Evolutionary conservation across 1,140 invertebrate genomes (phyloP).

Genomic region (Cylas formicarius): DNA sequence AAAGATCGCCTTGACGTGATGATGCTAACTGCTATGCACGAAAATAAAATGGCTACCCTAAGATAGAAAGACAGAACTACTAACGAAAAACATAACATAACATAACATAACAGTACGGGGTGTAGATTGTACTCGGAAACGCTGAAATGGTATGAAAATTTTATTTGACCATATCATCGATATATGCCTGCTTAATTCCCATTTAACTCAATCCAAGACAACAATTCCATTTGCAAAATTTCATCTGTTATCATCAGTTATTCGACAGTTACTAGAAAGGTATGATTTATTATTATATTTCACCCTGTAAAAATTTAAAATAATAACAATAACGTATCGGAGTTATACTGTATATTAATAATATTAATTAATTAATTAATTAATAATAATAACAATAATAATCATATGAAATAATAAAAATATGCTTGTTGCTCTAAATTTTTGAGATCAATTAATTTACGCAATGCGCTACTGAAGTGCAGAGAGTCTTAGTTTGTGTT

Average conservation of each 20-base stretch:
- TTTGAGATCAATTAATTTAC: too few species aligned
- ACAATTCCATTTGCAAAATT: neutral
- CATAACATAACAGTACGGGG: conserved; percentile 30
- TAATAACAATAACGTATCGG: too few species aligned
- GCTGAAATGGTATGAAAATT: conserved; percentile 37
- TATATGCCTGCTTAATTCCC: conserved; percentile 27
- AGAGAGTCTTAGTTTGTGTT: too few species aligned
- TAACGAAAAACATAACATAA: conserved; percentile 27
- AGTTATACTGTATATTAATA: too few species aligned
- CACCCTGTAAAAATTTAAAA: too few species aligned
- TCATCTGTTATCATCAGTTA: neutral
- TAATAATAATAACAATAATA: too few species aligned
- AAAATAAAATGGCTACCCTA: conserved; percentile 16
- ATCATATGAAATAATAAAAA: too few species aligned
- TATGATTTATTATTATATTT: neutral
- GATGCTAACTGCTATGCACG: conserved; percentile 34
- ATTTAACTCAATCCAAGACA: conserved; percentile 13
- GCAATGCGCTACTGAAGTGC: too few species aligned
- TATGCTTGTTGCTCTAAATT: too few species aligned
- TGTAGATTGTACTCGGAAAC: conserved; percentile 32
- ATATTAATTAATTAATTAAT: too few species aligned
- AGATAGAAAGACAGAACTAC: conserved; percentile 22
- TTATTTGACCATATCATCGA: conserved; percentile 34
- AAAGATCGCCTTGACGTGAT: conserved; percentile 30
- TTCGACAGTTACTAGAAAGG: neutral